phyloP scores from a whole-genome alignment of 2,113 vertebrate species.

The Herpetotheres cachinnans region DNA sequence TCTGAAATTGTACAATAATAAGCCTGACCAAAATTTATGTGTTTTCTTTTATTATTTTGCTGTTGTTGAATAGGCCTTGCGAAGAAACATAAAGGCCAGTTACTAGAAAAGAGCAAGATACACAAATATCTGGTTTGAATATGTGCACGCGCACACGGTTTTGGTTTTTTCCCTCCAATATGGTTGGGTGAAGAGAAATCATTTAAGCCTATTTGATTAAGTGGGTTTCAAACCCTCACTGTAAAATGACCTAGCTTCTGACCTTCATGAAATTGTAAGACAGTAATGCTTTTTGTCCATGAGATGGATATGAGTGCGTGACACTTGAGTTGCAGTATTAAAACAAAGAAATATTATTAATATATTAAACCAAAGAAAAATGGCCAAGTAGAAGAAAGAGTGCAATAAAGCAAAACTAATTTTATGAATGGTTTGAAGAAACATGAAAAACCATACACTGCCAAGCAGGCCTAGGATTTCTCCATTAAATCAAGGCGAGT shows the following conservation, averaged over 20 bases:
- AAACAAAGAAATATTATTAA: not conserved
- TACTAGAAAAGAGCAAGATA: not conserved
- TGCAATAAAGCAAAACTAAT: not conserved
- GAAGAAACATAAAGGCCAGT: not conserved
- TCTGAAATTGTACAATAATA: not conserved
- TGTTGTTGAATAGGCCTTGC: not conserved
- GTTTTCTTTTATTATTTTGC: not conserved
- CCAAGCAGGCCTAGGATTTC: not conserved
- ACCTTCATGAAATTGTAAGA: not conserved
- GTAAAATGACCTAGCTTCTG: not conserved
- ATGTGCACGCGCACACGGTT: not conserved
- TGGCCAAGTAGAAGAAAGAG: not conserved
- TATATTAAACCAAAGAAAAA: not conserved
- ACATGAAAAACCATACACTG: not conserved
- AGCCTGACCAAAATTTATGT: not conserved
- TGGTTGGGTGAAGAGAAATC: not conserved
- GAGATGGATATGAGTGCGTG: not conserved
- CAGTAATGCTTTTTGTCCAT: not conserved
- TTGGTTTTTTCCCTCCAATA: not conserved
- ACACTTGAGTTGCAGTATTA: not conserved
- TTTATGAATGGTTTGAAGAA: not conserved
- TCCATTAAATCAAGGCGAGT: not conserved
- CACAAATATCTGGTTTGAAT: not conserved
- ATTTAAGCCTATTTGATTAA: not conserved
- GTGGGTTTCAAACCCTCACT: not conserved